Evolutionary conservation across 2,113 vertebrate genomes (phyloP).

Genomic region (Pelmatolapia mariae): DNA sequence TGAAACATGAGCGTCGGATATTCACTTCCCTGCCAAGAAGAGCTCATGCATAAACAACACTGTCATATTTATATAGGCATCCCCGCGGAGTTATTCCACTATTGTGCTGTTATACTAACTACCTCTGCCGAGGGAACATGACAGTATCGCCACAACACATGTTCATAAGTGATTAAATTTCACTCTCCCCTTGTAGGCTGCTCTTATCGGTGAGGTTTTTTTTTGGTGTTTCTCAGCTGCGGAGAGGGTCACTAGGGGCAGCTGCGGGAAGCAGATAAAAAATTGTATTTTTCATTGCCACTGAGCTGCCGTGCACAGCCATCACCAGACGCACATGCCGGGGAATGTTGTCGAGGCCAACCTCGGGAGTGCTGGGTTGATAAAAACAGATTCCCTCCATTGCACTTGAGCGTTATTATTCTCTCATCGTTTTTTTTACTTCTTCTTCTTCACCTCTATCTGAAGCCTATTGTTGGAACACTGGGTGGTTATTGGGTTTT

Average conservation of each 20-base stretch:
- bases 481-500: slow-evolving; percentile 53
- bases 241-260: slow-evolving; percentile 48
- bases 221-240: slow-evolving; percentile 27
- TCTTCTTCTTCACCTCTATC: slow-evolving; percentile 8
- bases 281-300: slow-evolving; percentile 30
- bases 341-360: slow-evolving; percentile 14
- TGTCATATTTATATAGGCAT: slow-evolving; percentile 60
- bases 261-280: slow-evolving; percentile 57
- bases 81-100: slow-evolving; percentile 35
- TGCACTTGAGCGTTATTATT: slow-evolving; percentile 40
- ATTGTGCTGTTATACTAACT: slow-evolving; percentile 59
- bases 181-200: slow-evolving; percentile 36
- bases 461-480: slow-evolving; percentile 51
- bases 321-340: neutral
- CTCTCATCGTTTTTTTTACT: neutral
- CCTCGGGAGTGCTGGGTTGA: slow-evolving; percentile 37
- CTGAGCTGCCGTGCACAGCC: neutral
- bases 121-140: slow-evolving; percentile 58
- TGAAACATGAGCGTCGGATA: slow-evolving; percentile 17
- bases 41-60: slow-evolving; percentile 67
- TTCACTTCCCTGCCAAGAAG: slow-evolving; percentile 42
- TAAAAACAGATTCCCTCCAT: slow-evolving; percentile 47
- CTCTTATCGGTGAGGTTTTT: slow-evolving; percentile 34
- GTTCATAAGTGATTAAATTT: slow-evolving; percentile 64
- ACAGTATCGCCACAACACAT: slow-evolving; percentile 62